phyloP scores from a whole-genome alignment of 2,113 vertebrate species.

The Takifugu flavidus region DNA sequence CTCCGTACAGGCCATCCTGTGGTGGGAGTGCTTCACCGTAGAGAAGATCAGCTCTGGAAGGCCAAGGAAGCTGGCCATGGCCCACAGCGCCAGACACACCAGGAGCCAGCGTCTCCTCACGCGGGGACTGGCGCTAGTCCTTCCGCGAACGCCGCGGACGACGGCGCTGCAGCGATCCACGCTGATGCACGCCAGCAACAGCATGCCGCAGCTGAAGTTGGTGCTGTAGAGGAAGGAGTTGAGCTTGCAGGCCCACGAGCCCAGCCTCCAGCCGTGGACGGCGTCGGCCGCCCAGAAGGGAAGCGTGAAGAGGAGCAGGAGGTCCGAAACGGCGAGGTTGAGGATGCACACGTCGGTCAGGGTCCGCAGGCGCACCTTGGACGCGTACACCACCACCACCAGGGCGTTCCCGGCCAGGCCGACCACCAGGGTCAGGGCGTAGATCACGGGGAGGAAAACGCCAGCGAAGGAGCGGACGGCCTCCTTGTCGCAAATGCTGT shows the following conservation, averaged over 20 bases:
- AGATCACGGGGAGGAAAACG: conserved; percentile 85
- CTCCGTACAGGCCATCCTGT: conserved; percentile 72
- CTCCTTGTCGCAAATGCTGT: conserved; percentile 82
- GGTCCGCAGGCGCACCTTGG: conserved; percentile 80
- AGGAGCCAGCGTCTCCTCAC: conserved; percentile 36
- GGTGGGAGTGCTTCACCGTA: conserved; percentile 66
- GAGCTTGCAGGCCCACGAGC: conserved; percentile 81
- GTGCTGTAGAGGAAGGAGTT: conserved; percentile 83
- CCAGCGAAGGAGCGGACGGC: conserved; percentile 82
- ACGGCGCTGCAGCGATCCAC: conserved; percentile 84
- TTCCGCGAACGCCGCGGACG: conserved; percentile 5
- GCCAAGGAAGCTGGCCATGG: conserved; percentile 74
- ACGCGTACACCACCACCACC: conserved; percentile 84
- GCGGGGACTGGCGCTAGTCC: conserved; percentile 8
- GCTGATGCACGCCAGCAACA: conserved; percentile 90
- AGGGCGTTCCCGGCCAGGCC: conserved; percentile 86
- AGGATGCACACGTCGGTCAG: conserved; percentile 87
- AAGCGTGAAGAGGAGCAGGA: conserved; percentile 86
- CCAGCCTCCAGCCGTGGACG: conserved; percentile 85
- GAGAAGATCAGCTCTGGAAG: conserved; percentile 85
- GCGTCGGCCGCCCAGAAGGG: conserved; percentile 90
- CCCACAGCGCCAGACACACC: conserved; percentile 77
- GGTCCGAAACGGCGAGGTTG: conserved; percentile 86
- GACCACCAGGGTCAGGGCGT: conserved; percentile 76
- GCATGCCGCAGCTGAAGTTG: conserved; percentile 92